Conservation (phyloP, 2,113 vertebrate species). For the Parus major region DNA sequence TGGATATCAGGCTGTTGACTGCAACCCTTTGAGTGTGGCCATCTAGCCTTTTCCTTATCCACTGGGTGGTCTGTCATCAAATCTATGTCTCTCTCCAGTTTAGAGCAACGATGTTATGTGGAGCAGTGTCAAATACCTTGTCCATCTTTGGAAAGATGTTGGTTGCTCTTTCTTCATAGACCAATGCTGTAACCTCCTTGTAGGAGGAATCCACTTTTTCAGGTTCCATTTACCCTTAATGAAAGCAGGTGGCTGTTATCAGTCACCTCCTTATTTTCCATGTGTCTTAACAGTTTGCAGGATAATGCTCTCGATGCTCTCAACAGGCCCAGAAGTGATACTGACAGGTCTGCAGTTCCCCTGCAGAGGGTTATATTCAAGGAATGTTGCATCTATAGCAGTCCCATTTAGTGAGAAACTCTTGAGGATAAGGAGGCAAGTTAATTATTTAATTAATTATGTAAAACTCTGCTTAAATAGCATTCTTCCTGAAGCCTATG, state of each 20-base stretch:
- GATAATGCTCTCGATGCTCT: neutral
- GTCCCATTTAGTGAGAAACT: neutral
- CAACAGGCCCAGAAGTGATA: neutral
- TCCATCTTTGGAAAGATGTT: rapidly evolving
- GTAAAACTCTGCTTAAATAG: neutral
- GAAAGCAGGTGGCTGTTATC: neutral
- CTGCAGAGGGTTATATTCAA: neutral
- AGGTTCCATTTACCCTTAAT: neutral
- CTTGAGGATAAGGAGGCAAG: neutral
- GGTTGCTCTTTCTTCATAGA: neutral
- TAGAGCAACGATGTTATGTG: neutral
- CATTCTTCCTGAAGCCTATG: neutral
- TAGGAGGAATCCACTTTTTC: neutral
- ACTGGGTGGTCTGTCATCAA: neutral
- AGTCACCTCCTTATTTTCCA: neutral
- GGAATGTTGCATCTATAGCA: neutral
- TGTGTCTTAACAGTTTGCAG: neutral
- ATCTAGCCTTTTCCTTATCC: neutral
- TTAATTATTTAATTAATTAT: neutral
- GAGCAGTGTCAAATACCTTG: neutral
- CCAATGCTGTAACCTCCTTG: neutral
- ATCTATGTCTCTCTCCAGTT: neutral
- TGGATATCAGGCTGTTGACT: neutral
- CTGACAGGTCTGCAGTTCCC: neutral
- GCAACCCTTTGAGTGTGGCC: neutral